Percentiles rank a stretch among this genome's conserved stretches.
These are phyloP conservation scores for Pherbina coryleti DNA, from an alignment of 2,888 invertebrate genomes.

Conservation along the genomic window DNA sequence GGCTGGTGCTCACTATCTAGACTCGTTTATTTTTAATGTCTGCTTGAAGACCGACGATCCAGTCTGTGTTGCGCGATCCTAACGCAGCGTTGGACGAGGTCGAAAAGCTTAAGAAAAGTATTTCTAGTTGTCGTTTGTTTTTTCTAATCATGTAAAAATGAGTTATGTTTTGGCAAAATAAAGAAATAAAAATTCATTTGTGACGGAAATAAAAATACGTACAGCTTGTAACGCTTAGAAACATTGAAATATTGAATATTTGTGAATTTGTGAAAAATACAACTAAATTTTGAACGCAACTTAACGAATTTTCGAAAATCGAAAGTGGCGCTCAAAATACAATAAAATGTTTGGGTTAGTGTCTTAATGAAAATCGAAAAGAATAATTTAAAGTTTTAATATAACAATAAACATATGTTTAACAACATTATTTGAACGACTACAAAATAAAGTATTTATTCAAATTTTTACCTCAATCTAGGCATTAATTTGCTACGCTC, in stretches of 20 bases:
- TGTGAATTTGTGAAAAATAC: background rate
- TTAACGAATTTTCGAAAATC: background rate
- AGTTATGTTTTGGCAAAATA: background rate
- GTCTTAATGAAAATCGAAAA: background rate
- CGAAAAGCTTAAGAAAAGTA: background rate
- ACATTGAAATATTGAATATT: background rate
- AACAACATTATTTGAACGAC: too few species aligned
- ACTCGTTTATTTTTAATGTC: background rate
- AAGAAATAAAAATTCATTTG: background rate
- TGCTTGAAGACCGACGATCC: background rate
- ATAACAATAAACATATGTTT: too few species aligned
- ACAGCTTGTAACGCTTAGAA: background rate
- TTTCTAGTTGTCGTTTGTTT: background rate
- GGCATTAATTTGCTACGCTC: background rate
- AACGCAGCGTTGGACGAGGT: conserved; percentile 22
- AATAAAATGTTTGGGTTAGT: conserved; percentile 23
- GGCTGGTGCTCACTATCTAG: background rate
- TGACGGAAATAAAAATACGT: background rate
- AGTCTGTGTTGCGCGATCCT: conserved; percentile 38
- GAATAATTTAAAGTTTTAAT: too few species aligned
- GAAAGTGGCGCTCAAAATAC: conserved; percentile 1
- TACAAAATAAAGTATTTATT: too few species aligned
- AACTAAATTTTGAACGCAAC: background rate
- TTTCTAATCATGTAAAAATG: background rate
- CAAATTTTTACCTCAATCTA: too few species aligned